Base-by-base conservation (phyloP, 2,797 vertebrate species). In the Acropternis orthonyx region DNA sequence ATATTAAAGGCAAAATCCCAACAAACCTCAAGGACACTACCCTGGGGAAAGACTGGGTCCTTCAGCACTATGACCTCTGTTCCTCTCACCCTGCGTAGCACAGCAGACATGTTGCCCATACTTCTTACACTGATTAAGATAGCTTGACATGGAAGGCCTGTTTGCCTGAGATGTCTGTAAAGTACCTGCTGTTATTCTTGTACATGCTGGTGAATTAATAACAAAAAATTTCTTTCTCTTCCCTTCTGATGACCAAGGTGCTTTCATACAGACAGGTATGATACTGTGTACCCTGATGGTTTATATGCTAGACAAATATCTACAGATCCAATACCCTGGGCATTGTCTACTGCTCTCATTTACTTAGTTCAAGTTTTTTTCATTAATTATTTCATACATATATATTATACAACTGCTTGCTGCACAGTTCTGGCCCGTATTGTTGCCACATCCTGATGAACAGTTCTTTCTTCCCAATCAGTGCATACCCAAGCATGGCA, bases 51-150 rank as follows among this genome's bases (percentile, higher is more conserved):
- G 12, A 44, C 2, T 10, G 9, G 5, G 14, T 81, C 32, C 27
- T 66, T 68, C 16, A 61, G 37, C 27, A 58, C 36, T n/a, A 2
- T 0, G 2, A 51, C 8, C 14, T 34, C 0, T 24, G 18, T 9
- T 79, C 58, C 20, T 76, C 23, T 73, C 17, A 24, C 18, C 11
- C 3, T 5, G 19, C 22, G 22, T 2, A 52, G 26, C 16, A 66
- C 15, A 65, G 36, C 28, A 91, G 30, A 52, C 0, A 0, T 10
- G 18, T 26, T 71, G 22, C 10, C 28, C 14, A 4, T 32, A 51
- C 11, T 32, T 51, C 20, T 82, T 41, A 34, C 4, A 18, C 14
- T 32, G 19, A 78, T 76, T 49, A 71, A 32, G 34, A 9, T 20
- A 72, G 49, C 9, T 87, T 15, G n/a, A 62, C 19, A 41, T 14